phyloP scores from a whole-genome alignment of 2,113 vertebrate genomes.

The Charina bottae region DNA sequence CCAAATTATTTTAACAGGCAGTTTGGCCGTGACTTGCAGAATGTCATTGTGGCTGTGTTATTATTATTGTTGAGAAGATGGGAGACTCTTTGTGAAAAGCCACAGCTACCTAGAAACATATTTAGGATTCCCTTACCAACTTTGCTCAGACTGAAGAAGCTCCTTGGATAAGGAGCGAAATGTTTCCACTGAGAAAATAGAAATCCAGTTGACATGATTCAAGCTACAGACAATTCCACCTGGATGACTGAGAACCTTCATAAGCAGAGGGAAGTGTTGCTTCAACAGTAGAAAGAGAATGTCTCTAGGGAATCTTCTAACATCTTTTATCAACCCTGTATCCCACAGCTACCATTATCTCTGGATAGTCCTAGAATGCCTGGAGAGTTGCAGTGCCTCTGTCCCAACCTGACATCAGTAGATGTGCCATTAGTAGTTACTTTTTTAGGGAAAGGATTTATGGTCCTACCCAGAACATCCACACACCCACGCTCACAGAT shows the following conservation, averaged over 20 bases:
- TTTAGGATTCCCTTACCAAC: too few relatives aligned
- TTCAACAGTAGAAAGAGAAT: background rate
- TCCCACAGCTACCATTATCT: background rate
- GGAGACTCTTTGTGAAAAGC: conserved; percentile 60
- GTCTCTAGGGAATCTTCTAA: background rate
- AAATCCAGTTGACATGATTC: too few relatives aligned
- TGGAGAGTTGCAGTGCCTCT: background rate
- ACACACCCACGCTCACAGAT: background rate
- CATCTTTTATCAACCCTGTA: background rate
- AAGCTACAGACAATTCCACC: too few relatives aligned
- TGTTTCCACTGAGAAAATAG: too few relatives aligned
- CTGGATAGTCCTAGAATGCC: background rate
- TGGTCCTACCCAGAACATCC: background rate
- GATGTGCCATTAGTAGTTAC: background rate
- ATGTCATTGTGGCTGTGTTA: conserved; percentile 15
- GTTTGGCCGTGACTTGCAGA: conserved; percentile 54
- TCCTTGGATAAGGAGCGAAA: too few relatives aligned
- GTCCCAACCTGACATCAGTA: background rate
- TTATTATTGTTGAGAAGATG: conserved; percentile 26
- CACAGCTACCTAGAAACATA: too few relatives aligned
- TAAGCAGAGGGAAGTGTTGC: background rate
- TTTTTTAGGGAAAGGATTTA: background rate
- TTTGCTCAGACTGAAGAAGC: too few relatives aligned
- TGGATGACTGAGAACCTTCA: too few relatives aligned
- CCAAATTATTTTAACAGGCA: conserved; percentile 64